A percentile compares a stretch with the other conserved stretches of the same genome.
Evolutionary conservation across 2,113 vertebrate genomes (phyloP).

Genomic region (Dicentrarchus labrax): DNA sequence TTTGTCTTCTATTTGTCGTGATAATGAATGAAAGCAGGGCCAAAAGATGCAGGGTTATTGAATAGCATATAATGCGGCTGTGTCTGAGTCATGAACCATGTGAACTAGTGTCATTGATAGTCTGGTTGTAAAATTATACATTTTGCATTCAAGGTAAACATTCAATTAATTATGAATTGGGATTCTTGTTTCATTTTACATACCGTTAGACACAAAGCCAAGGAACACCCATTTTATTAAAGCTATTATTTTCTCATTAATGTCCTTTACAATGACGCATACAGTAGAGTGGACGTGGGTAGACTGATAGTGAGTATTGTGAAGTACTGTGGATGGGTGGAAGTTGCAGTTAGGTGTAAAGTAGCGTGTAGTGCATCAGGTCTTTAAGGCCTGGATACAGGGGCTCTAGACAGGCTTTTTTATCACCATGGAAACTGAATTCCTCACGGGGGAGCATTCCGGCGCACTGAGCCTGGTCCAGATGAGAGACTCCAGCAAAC

Average conservation of each 20-base stretch:
- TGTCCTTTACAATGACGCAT: constrained; percentile 22
- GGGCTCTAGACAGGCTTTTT: constrained; percentile 47
- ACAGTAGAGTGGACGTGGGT: background rate
- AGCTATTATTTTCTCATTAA: constrained; percentile 30
- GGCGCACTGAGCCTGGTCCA: constrained; percentile 45
- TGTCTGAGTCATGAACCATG: background rate
- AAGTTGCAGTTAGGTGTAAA: constrained; percentile 43
- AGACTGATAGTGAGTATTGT: constrained; percentile 7
- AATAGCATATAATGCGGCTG: background rate
- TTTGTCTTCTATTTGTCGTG: constrained; percentile 18
- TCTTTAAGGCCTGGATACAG: constrained; percentile 54
- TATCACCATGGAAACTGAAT: constrained; percentile 80
- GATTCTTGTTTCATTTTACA: background rate
- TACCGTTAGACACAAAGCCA: constrained; percentile 23
- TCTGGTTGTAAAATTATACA: background rate
- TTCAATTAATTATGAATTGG: background rate
- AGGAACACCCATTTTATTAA: constrained; percentile 57
- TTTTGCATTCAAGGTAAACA: background rate
- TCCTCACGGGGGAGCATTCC: constrained; percentile 50
- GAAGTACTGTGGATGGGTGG: constrained; percentile 26
- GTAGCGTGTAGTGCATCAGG: constrained; percentile 31
- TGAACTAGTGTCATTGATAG: background rate
- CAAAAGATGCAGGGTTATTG: constrained; percentile 1
- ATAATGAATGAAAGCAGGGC: background rate
- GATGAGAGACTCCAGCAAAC: constrained; percentile 63